Base-by-base conservation (phyloP, 1,140 invertebrate genomes). In the Halictus rubicundus region DNA sequence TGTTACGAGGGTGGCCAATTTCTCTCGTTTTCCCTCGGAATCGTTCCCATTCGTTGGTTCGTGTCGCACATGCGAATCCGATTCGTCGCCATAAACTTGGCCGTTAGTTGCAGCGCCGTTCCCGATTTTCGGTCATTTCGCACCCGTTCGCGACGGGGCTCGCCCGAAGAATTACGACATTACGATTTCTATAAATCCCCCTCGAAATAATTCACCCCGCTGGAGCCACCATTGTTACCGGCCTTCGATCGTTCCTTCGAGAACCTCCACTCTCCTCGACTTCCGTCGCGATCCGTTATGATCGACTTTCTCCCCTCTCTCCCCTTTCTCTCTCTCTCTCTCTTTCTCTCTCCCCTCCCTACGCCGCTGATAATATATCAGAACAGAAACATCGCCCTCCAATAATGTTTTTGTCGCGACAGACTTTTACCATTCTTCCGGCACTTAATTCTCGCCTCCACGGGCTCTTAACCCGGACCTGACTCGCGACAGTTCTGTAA, bases 11-110 rank as follows among this genome's bases (percentile, higher is more conserved):
- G 70, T 54, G 78, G 71, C 80, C 69, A 60, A 66, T 73, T 84
- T 65, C 70, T 60, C 52, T 73, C 64, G n/a, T 75, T 70, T 68
- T 82, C 61, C 19, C 32, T 16, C 52, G 59, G 71, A 82, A 85
- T 82, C 57, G 75, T 65, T 71, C n/a, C 42, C 68, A 70, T 81
- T 72, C 80, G 74, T 66, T 60, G 39, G 21, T 12, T 23, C 46
- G 25, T 64, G 77, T 66, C 49, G 72, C 49, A 57, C 57, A 80
- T 61, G 61, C 19, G 61, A 52, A 75, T 68, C 25, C 54, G 65
- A 80, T 75, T 80, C 78, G 49, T 68, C 64, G 42, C 65, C 65
- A 69, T 76, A 80, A 80, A 80, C 78, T 76, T 52, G 42, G 0
- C 37, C 52, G 68, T 57, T 72, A 73, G n/a, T 68, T 32, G 52